Evolutionary conservation across 2,797 vertebrate genomes (phyloP).

Genomic region (Argentina silus): DNA sequence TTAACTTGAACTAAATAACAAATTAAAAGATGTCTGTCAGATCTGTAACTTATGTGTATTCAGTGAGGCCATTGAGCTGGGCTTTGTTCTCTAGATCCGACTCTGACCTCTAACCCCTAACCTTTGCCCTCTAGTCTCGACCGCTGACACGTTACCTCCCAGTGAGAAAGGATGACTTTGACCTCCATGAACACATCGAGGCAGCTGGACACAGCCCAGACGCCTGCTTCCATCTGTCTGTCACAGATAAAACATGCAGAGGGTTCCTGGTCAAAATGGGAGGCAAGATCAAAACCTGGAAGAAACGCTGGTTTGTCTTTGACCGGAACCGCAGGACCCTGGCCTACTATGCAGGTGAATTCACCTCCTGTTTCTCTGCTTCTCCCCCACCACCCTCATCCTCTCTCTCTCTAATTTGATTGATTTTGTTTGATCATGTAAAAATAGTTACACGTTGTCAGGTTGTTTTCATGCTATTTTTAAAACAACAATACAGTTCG

Average conservation of each 20-base stretch:
- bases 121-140: constrained; percentile 77
- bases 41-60: not conserved
- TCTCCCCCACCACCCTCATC: too few species aligned
- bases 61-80: not conserved
- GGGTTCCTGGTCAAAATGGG: constrained; percentile 97
- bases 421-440: not conserved
- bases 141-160: constrained; percentile 94
- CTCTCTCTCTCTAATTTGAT: not conserved
- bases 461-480: too few species aligned
- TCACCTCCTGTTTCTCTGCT: not conserved
- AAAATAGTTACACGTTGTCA: too few species aligned
- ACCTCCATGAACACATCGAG: constrained; percentile 90
- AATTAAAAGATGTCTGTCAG: not conserved
- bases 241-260: constrained; percentile 95
- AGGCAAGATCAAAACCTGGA: constrained; percentile 98
- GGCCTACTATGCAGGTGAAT: constrained; percentile 90
- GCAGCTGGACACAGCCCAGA: constrained; percentile 91
- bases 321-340: constrained; percentile 94
- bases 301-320: constrained; percentile 98
- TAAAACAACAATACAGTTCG: too few species aligned
- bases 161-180: constrained; percentile 91
- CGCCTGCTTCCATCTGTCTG: constrained; percentile 89
- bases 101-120: not conserved
- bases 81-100: not conserved
- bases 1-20: too few species aligned